These are phyloP conservation scores for Hippopotamus amphibius DNA, from an alignment of 2,113 vertebrate genomes.

Conservation along the genomic window DNA sequence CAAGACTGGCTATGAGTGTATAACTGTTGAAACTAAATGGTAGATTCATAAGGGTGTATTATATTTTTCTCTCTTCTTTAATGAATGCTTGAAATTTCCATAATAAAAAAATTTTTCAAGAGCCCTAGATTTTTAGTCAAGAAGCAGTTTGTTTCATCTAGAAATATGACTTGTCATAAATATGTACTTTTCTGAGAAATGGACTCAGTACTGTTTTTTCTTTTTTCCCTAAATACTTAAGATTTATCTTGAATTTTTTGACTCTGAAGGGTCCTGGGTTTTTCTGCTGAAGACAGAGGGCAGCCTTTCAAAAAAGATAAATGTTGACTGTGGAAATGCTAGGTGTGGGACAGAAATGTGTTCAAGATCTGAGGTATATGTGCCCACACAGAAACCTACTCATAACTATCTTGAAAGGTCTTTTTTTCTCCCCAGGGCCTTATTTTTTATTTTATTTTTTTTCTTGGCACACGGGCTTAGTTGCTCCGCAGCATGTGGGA, in stretches of 20 bases:
- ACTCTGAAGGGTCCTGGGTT: conserved; percentile 1
- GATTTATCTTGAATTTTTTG: conserved; percentile 46
- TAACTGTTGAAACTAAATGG: not conserved
- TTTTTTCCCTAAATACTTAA: conserved; percentile 12
- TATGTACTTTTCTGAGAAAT: conserved; percentile 36
- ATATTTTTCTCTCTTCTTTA: conserved; percentile 10
- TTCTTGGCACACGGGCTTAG: too few relatives aligned
- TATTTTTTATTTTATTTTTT: conserved; percentile 64
- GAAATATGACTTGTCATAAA: conserved; percentile 36
- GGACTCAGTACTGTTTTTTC: not conserved
- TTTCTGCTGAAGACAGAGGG: conserved; percentile 44
- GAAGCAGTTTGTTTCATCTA: conserved; percentile 53
- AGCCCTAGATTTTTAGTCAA: not conserved
- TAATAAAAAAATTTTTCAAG: not conserved
- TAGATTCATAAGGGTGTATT: not conserved
- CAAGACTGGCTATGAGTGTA: not conserved
- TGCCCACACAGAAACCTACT: not conserved
- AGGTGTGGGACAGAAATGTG: not conserved
- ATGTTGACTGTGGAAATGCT: not conserved
- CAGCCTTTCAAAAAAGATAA: not conserved
- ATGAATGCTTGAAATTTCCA: not conserved
- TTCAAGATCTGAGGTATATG: not conserved
- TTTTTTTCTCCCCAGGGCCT: not conserved
- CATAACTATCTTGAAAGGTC: not conserved
- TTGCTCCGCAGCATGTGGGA: too few relatives aligned